Conservation (phyloP, 2,797 vertebrate species). For the Sebastes vulpes region DNA sequence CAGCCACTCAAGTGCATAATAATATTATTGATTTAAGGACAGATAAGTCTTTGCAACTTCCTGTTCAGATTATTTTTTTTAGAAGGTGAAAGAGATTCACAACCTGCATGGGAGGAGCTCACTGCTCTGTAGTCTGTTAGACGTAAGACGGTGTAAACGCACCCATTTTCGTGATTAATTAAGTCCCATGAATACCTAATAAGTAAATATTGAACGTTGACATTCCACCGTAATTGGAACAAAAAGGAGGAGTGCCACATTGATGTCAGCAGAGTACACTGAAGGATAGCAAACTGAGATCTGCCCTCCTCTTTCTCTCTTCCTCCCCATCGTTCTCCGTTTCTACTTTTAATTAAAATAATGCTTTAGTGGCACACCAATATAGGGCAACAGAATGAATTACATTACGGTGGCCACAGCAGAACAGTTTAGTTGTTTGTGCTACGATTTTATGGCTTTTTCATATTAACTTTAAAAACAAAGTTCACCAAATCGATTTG, state of each 20-base stretch:
- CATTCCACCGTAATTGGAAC: slow-evolving; percentile 66
- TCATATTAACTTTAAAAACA: slow-evolving; percentile 39
- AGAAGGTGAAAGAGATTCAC: slow-evolving; percentile 3
- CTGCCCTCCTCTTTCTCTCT: slow-evolving; percentile 51
- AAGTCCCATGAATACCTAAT: slow-evolving; percentile 60
- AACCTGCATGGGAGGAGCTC: slow-evolving; percentile 29
- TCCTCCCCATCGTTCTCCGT: slow-evolving; percentile 44
- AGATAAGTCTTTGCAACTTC: slow-evolving; percentile 18
- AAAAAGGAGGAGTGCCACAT: slow-evolving; percentile 64
- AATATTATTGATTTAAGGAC: slow-evolving; percentile 16
- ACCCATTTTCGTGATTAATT: slow-evolving; percentile 67
- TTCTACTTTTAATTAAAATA: slow-evolving; percentile 64
- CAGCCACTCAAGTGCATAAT: slow-evolving; percentile 3
- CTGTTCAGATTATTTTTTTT: slow-evolving; percentile 10
- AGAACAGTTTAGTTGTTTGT: slow-evolving; percentile 16
- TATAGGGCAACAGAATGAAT: slow-evolving; percentile 60
- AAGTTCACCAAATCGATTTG: slow-evolving; percentile 22
- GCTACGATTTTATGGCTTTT: slow-evolving; percentile 7
- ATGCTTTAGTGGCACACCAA: slow-evolving; percentile 46
- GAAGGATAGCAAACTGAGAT: slow-evolving; percentile 57
- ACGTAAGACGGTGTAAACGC: slow-evolving; percentile 31
- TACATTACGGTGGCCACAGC: slow-evolving; percentile 18
- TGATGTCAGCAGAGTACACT: slow-evolving; percentile 41
- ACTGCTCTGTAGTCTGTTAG: slow-evolving; percentile 5
- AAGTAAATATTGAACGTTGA: slow-evolving; percentile 78